Percentiles rank a stretch among this genome's conserved stretches.
These are phyloP conservation scores for Cranoglanis bouderius DNA, from an alignment of 2,113 vertebrate species.

Conservation along the genomic window DNA sequence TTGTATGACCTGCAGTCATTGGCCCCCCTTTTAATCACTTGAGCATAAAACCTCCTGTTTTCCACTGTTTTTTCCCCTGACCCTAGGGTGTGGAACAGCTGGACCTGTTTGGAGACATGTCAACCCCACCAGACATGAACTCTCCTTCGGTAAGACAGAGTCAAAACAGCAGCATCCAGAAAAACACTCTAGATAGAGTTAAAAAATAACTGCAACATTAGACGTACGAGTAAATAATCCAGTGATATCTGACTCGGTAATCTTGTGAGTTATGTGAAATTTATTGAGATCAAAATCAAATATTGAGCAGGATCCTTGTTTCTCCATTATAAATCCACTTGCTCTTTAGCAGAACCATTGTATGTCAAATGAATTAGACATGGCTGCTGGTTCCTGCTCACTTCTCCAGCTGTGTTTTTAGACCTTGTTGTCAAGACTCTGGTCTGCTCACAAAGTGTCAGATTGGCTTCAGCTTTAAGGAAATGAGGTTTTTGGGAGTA, in stretches of 20 bases:
- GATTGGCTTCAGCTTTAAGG: constrained; percentile 37
- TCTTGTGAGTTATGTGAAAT: neutral
- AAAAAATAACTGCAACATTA: neutral
- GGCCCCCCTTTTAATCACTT: neutral
- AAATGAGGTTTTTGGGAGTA: constrained; percentile 46
- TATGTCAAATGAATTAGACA: constrained; percentile 16
- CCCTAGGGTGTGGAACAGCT: constrained; percentile 87
- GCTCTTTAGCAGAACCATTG: neutral
- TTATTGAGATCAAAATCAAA: neutral
- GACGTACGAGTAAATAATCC: neutral
- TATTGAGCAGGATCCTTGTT: neutral
- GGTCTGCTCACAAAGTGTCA: constrained; percentile 23
- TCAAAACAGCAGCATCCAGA: constrained; percentile 15
- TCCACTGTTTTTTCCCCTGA: constrained; percentile 2
- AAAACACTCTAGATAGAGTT: neutral
- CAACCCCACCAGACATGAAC: constrained; percentile 91
- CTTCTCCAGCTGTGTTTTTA: constrained; percentile 37
- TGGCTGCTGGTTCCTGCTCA: constrained; percentile 7
- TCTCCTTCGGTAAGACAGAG: constrained; percentile 81
- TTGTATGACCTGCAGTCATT: constrained; percentile 11
- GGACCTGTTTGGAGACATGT: constrained; percentile 96
- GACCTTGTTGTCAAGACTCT: constrained; percentile 34
- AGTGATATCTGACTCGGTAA: neutral
- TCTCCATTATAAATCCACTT: neutral
- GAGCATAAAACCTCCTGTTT: constrained; percentile 21